phyloP scores from a whole-genome alignment of 2,797 vertebrate species.

The Loris lydekkerianus region DNA sequence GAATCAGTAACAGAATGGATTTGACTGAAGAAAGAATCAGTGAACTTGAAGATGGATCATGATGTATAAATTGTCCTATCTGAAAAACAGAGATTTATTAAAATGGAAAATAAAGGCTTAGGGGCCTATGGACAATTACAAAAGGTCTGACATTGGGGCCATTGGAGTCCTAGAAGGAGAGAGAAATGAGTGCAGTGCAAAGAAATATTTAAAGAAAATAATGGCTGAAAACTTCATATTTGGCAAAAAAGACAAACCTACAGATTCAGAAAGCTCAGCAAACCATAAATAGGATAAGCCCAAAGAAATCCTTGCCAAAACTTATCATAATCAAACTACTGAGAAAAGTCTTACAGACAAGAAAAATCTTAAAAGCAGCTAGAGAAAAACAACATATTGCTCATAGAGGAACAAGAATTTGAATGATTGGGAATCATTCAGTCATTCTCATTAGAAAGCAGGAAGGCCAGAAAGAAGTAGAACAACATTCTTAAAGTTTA shows the following conservation, averaged over 20 bases:
- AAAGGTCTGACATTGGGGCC: not conserved
- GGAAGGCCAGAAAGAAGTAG: not conserved
- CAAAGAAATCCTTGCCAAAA: not conserved
- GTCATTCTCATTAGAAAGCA: not conserved
- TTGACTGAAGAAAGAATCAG: not conserved
- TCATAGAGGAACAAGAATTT: not conserved
- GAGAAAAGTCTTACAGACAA: not conserved
- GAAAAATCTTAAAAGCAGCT: not conserved
- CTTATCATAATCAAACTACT: not conserved
- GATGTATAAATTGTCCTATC: not conserved
- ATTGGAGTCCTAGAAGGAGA: not conserved
- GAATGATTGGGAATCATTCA: not conserved
- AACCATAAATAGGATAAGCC: not conserved
- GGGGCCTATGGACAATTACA: not conserved
- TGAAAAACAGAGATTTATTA: constrained; percentile 3
- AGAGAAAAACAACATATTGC: not conserved
- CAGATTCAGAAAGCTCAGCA: constrained; percentile 2
- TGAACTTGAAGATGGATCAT: not conserved
- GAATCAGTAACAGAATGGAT: not conserved
- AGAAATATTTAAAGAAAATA: not conserved
- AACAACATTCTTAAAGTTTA: not conserved
- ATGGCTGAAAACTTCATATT: not conserved
- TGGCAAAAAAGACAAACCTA: not conserved
- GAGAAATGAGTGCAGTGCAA: not conserved
- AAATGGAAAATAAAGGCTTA: not conserved